Percentiles rank a stretch among this genome's conserved stretches.
Evolutionary conservation across 2,888 invertebrate genomes (phyloP).

Genomic region (Calameuta pallipes): DNA sequence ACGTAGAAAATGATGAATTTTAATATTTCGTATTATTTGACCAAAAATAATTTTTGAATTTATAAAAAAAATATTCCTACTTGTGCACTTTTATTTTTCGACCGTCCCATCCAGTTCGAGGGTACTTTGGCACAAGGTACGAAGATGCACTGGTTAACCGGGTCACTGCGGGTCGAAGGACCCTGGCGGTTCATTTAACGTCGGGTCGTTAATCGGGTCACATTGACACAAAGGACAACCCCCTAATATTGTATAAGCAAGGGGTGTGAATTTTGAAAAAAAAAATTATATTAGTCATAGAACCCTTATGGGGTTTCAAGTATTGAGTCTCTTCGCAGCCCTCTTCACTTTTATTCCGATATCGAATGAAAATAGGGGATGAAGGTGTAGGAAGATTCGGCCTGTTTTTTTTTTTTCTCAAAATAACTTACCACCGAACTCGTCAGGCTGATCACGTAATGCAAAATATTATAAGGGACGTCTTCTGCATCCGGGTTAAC

Average conservation of each 20-base stretch:
- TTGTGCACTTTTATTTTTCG: background rate
- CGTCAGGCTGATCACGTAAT: background rate
- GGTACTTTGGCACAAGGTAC: slow-evolving; percentile 26
- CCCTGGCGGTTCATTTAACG: background rate
- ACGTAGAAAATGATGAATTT: background rate
- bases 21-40: background rate
- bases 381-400: background rate
- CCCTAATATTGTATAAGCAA: background rate
- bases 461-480: background rate
- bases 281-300: background rate
- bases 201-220: slow-evolving; percentile 5
- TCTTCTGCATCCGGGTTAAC: background rate
- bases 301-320: background rate
- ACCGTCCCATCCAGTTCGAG: background rate
- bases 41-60: background rate
- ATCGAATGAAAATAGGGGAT: background rate
- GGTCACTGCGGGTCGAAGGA: slow-evolving; percentile 45
- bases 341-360: background rate
- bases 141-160: slow-evolving; percentile 45
- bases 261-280: background rate
- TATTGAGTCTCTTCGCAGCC: background rate
- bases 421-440: background rate
- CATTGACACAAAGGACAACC: background rate
- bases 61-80: background rate
- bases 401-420: background rate